Evolutionary conservation across 2,888 invertebrate species (phyloP).

Genomic region (Drosophila paranaensis): DNA sequence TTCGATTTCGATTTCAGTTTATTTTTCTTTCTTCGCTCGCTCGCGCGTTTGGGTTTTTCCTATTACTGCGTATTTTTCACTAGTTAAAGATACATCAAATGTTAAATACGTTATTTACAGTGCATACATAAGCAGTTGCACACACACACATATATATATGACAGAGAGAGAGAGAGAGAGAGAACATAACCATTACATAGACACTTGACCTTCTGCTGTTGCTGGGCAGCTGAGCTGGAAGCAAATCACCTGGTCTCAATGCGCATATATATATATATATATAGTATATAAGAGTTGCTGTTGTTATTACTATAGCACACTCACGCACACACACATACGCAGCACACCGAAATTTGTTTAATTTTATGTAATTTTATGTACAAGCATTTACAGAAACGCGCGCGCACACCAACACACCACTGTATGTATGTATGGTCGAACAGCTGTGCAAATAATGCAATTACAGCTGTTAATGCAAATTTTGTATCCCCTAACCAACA

Average conservation of each 20-base stretch:
- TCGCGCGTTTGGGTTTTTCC: constrained; percentile 18
- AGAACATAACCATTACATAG: constrained; percentile 35
- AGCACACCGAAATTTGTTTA: constrained; percentile 23
- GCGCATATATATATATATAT: no score
- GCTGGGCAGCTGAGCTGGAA: constrained; percentile 25
- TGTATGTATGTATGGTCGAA: constrained; percentile 24
- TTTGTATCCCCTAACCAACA: constrained; percentile 29
- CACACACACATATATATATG: background rate
- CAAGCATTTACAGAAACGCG: background rate
- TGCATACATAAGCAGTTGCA: constrained; percentile 14
- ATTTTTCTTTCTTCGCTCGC: constrained; percentile 3
- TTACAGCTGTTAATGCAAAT: constrained; percentile 60
- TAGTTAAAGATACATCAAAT: constrained; percentile 32
- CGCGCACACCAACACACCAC: constrained; percentile 13
- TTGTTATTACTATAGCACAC: constrained; percentile 3
- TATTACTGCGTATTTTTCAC: constrained; percentile 53
- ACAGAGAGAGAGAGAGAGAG: background rate
- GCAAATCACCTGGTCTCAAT: constrained; percentile 22
- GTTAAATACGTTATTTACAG: constrained; percentile 21
- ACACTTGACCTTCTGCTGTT: constrained; percentile 57
- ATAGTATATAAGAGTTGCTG: constrained; percentile 1
- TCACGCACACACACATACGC: background rate
- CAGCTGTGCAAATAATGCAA: constrained; percentile 59
- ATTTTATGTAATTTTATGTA: constrained; percentile 54
- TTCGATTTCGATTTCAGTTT: no score